phyloP scores from a whole-genome alignment of 2,888 invertebrate species.

The Pogonocherus hispidulus region DNA sequence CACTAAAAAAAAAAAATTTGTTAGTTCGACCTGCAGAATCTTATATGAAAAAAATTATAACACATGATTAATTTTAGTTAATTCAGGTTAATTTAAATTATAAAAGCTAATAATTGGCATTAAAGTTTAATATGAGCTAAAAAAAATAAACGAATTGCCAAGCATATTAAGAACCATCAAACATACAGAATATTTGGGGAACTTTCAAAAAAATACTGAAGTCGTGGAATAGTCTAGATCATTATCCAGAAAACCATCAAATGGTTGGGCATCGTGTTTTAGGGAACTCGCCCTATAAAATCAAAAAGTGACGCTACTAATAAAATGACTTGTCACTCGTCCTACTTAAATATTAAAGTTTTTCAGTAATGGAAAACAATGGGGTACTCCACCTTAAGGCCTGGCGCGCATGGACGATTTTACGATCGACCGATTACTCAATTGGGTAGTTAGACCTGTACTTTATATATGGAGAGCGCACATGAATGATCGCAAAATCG shows the following conservation, averaged over 20 bases:
- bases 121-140: neutral
- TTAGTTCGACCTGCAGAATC: too few species aligned
- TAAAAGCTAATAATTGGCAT: neutral
- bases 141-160: neutral
- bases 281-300: slow-evolving; percentile 49
- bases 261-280: slow-evolving; percentile 40
- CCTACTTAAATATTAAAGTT: neutral
- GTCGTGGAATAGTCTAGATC: slow-evolving; percentile 52
- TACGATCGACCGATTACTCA: too few species aligned
- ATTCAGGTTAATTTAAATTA: neutral
- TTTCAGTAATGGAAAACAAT: slow-evolving; percentile 23
- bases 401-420: too few species aligned
- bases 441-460: too few species aligned
- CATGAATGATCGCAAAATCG: too few species aligned
- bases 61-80: too few species aligned
- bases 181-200: slow-evolving; percentile 19
- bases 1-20: slow-evolving; percentile 50
- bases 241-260: slow-evolving; percentile 45
- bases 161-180: slow-evolving; percentile 11
- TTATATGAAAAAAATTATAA: too few species aligned
- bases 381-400: slow-evolving; percentile 38
- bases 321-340: slow-evolving; percentile 25
- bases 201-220: slow-evolving; percentile 53
- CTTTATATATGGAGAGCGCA: too few species aligned
- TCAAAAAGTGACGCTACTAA: slow-evolving; percentile 26